Evolutionary conservation across 2,888 invertebrate species (phyloP).

Genomic region (Eubasilissa splendida): DNA sequence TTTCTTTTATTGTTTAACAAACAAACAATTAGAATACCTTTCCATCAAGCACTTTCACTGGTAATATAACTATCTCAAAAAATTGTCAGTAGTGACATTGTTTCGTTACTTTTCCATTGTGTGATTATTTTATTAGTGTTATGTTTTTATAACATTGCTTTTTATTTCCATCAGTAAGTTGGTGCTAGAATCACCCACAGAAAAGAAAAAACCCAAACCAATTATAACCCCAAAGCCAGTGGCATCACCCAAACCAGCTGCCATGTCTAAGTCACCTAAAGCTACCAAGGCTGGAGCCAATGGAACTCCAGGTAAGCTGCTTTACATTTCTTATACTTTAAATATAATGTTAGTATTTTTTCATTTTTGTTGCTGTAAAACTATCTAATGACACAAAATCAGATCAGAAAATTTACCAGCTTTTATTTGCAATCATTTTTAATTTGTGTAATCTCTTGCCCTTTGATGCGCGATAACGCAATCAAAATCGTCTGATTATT

Average conservation of each 20-base stretch:
- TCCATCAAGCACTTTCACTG: not conserved
- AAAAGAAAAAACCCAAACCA: slow-evolving; percentile 31
- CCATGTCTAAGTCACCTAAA: slow-evolving; percentile 45
- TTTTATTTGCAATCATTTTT: no score
- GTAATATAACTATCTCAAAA: slow-evolving; percentile 11
- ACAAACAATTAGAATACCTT: not conserved
- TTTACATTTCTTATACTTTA: no score
- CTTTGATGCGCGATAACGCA: no score
- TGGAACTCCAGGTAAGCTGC: slow-evolving; percentile 44
- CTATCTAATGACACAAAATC: no score
- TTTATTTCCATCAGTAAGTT: slow-evolving; percentile 6
- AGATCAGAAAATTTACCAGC: no score
- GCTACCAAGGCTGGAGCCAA: slow-evolving; percentile 42
- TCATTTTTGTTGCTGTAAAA: no score
- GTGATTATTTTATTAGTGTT: no score
- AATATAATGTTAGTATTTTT: no score
- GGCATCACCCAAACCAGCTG: slow-evolving; percentile 4
- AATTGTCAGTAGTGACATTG: not conserved
- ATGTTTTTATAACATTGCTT: not conserved
- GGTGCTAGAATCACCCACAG: slow-evolving; percentile 18
- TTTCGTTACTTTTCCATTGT: no score
- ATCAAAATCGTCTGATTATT: no score
- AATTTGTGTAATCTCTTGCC: no score
- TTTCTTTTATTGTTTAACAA: no score
- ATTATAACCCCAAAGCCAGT: slow-evolving; percentile 23